These are phyloP conservation scores for Megaleporinus macrocephalus DNA, from an alignment of 2,113 vertebrate species.

Conservation along the genomic window DNA sequence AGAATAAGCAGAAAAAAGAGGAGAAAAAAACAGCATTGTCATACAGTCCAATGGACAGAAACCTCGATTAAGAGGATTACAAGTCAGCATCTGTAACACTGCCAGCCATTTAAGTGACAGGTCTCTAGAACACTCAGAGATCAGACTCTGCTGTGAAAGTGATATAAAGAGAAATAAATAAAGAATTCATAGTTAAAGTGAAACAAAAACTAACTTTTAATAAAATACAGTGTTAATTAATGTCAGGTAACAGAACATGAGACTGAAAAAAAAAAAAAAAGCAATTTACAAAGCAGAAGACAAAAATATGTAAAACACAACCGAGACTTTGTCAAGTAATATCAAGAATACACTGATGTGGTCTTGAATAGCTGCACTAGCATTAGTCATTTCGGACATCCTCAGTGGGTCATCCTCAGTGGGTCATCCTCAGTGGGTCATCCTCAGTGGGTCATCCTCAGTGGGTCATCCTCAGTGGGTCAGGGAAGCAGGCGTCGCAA, in stretches of 20 bases:
- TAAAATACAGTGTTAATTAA: background rate
- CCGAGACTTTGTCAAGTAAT: background rate
- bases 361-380: background rate
- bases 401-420: no score
- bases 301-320: constrained; percentile 18
- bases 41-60: no score
- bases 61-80: no score
- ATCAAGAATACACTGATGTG: background rate
- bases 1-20: background rate
- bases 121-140: background rate
- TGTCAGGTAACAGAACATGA: background rate
- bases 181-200: background rate
- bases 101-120: no score
- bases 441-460: no score
- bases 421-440: no score
- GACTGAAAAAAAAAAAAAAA: constrained; percentile 4
- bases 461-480: constrained; percentile 22
- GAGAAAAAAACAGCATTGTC: background rate
- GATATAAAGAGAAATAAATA: background rate
- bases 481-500: constrained; percentile 21
- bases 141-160: background rate
- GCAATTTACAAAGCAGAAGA: constrained; percentile 15
- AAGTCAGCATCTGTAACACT: no score
- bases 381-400: background rate
- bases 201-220: constrained; percentile 10